A percentile compares a stretch with the other conserved stretches of the same genome.
Evolutionary conservation across 2,113 vertebrate genomes (phyloP).

Genomic region (Phyllopteryx taeniolatus): DNA sequence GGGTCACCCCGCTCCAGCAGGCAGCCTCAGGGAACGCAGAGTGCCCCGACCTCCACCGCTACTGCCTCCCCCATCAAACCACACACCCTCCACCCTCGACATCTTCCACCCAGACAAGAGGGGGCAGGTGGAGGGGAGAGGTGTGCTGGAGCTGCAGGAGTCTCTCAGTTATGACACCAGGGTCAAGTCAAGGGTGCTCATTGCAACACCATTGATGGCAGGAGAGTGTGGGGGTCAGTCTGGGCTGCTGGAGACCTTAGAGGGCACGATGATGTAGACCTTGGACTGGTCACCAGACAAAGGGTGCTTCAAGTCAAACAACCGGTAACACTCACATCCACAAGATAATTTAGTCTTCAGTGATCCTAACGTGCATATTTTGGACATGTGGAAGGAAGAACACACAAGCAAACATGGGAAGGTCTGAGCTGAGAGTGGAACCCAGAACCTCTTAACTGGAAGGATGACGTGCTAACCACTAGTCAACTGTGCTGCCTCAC

Average conservation of each 20-base stretch:
- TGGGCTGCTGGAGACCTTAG: conserved; percentile 26
- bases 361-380: no score
- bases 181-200: conserved; percentile 29
- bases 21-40: conserved; percentile 73
- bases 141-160: conserved; percentile 24
- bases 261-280: conserved; percentile 18
- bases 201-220: conserved; percentile 18
- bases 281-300: no score
- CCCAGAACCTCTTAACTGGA: no score
- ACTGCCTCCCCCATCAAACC: conserved; percentile 36
- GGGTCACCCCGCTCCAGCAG: conserved; percentile 87
- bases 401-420: no score
- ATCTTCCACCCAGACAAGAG: conserved; percentile 20
- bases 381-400: no score
- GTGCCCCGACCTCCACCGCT: conserved; percentile 45
- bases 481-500: no score
- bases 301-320: no score
- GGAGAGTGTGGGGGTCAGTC: conserved; percentile 21
- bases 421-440: no score
- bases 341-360: no score
- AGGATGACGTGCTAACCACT: no score
- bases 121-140: conserved; percentile 57
- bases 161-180: conserved; percentile 22
- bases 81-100: conserved; percentile 4
- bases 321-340: no score